A percentile compares a stretch with the other conserved stretches of the same genome.
phyloP scores from a whole-genome alignment of 2,888 invertebrate genomes.

The Mechanitis messenoides region DNA sequence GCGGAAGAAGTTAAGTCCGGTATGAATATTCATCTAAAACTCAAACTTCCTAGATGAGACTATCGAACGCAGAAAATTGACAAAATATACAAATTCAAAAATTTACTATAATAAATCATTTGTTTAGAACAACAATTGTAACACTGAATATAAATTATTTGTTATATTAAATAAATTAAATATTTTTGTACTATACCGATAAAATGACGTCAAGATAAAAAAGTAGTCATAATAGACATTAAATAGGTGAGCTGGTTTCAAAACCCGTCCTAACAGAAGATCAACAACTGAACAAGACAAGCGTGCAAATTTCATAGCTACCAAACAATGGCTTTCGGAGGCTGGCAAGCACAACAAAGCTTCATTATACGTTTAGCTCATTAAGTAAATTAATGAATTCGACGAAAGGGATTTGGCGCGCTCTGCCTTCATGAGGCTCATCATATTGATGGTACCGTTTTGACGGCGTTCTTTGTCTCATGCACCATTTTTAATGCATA shows the following conservation, averaged over 20 bases:
- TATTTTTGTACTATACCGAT: neutral
- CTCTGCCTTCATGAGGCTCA: constrained; percentile 41
- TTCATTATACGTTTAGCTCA: constrained; percentile 61
- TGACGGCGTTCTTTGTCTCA: constrained; percentile 34
- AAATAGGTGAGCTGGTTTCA: constrained; percentile 4
- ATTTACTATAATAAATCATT: neutral
- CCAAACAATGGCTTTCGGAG: constrained; percentile 49
- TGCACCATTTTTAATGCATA: constrained; percentile 19
- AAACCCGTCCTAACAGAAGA: constrained; percentile 13
- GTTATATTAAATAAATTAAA: too few species aligned
- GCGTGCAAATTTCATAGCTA: constrained; percentile 45
- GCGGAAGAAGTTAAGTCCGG: neutral
- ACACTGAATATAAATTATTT: too few species aligned
- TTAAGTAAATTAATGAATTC: constrained; percentile 63
- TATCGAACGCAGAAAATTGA: too few species aligned
- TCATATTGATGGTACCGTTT: constrained; percentile 46
- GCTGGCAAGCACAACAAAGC: constrained; percentile 53
- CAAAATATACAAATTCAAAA: too few species aligned
- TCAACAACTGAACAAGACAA: constrained; percentile 17
- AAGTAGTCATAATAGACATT: constrained; percentile 1
- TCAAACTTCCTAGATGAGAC: neutral
- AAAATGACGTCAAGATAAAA: constrained; percentile 2
- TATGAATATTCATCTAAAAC: neutral
- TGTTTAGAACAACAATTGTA: neutral
- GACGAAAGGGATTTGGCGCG: constrained; percentile 49